Evolutionary conservation across 2,113 vertebrate species (phyloP).

Genomic region (Trematomus loennbergii): DNA sequence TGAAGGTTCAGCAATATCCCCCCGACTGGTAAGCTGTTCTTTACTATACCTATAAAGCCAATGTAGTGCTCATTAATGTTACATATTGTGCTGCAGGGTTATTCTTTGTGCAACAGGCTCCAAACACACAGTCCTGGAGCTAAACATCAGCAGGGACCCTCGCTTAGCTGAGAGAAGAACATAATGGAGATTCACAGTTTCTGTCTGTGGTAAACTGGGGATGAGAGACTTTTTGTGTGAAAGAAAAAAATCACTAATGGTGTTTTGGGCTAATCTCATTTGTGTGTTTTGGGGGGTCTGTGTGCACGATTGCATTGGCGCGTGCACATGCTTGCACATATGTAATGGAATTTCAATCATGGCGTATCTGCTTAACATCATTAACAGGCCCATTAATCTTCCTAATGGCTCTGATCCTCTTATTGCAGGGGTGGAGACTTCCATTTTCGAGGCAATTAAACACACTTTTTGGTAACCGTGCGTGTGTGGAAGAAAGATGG

Average conservation of each 20-base stretch:
- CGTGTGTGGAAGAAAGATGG: slow-evolving; percentile 32
- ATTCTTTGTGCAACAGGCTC: not conserved
- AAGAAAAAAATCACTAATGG: slow-evolving; percentile 36
- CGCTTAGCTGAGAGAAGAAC: slow-evolving; percentile 4
- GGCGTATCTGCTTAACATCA: slow-evolving; percentile 82
- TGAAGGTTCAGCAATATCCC: not conserved
- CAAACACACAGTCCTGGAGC: no score
- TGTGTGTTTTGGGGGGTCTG: slow-evolving; percentile 11
- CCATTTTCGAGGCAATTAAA: slow-evolving; percentile 81
- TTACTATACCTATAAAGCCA: not conserved
- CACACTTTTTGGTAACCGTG: slow-evolving; percentile 64
- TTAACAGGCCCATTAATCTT: slow-evolving; percentile 82
- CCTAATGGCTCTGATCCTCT: slow-evolving; percentile 78
- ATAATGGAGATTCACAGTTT: not conserved
- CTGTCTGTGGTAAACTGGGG: slow-evolving; percentile 13
- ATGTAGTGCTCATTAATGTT: not conserved
- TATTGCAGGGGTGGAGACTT: slow-evolving; percentile 79
- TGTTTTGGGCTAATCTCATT: slow-evolving; percentile 55
- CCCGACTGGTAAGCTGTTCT: not conserved
- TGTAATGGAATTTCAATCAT: slow-evolving; percentile 79
- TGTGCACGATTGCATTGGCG: not conserved
- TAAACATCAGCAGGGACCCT: not conserved
- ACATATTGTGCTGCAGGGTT: not conserved
- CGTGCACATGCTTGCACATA: slow-evolving; percentile 21
- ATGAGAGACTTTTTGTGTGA: slow-evolving; percentile 47